phyloP scores from a whole-genome alignment of 2,888 invertebrate species.

The Cartodere bifasciata region DNA sequence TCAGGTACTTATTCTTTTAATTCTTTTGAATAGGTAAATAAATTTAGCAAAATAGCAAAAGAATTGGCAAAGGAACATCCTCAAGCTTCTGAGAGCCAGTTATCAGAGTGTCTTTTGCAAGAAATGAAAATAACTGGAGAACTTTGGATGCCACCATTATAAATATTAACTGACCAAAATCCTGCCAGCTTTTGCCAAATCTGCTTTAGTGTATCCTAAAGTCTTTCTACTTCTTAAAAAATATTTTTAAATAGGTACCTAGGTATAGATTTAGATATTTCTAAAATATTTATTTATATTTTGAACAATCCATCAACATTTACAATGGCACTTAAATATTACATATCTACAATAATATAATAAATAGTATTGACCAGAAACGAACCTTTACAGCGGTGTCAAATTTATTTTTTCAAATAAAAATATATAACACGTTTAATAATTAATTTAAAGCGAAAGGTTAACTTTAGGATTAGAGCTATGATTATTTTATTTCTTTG shows the following conservation, averaged over 20 bases:
- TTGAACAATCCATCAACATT: slow-evolving; percentile 23
- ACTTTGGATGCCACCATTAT: slow-evolving; percentile 42
- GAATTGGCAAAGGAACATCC: slow-evolving; percentile 37
- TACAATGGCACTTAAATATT: slow-evolving; percentile 24
- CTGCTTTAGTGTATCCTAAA: too few relatives aligned
- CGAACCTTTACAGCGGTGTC: background rate
- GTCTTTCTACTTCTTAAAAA: background rate
- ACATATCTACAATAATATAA: slow-evolving; percentile 14
- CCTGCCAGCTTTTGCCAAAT: too few relatives aligned
- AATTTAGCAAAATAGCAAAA: slow-evolving; percentile 37
- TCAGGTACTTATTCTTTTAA: too few relatives aligned
- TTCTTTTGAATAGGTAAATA: too few relatives aligned
- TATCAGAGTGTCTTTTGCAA: slow-evolving; percentile 36
- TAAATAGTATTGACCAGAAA: slow-evolving; percentile 4
- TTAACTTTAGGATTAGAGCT: too few relatives aligned
- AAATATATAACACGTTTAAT: background rate
- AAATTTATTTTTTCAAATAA: background rate
- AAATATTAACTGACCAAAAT: too few relatives aligned
- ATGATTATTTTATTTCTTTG: too few relatives aligned
- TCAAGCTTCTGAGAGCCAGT: slow-evolving; percentile 37
- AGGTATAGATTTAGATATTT: slow-evolving; percentile 16
- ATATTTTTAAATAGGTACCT: background rate
- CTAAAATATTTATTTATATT: slow-evolving; percentile 17
- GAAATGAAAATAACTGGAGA: slow-evolving; percentile 37
- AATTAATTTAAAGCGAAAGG: too few relatives aligned